These are phyloP conservation scores for Drosophila lacteicornis DNA, from an alignment of 1,140 invertebrate species.

Conservation along the genomic window DNA sequence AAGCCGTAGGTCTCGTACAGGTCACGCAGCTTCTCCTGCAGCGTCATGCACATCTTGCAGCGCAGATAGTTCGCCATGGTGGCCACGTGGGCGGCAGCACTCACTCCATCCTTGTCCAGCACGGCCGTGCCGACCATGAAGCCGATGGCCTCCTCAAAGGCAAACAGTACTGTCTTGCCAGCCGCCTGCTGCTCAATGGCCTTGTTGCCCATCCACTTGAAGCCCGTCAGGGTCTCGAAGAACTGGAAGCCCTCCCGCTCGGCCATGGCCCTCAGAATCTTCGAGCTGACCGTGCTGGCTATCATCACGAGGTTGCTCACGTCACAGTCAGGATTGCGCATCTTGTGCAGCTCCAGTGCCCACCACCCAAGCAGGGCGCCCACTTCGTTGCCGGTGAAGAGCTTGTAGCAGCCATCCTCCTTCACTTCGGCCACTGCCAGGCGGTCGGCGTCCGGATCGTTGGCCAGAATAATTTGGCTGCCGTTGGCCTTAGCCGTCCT, in stretches of 20 bases:
- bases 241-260: conserved; percentile 93
- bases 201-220: conserved; percentile 99
- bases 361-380: conserved; percentile 98
- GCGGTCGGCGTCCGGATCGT: conserved; percentile 99
- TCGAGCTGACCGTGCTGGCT: conserved; percentile 98
- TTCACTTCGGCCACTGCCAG: conserved; percentile 95
- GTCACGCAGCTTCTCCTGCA: conserved; percentile 91
- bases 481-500: conserved; percentile 91
- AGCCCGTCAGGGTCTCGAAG: conserved; percentile 98
- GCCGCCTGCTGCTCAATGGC: conserved; percentile 89
- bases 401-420: conserved; percentile 90
- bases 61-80: conserved; percentile 92
- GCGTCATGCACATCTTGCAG: conserved; percentile 87
- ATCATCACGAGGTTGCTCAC: conserved; percentile 91
- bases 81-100: conserved; percentile 91
- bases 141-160: conserved; percentile 97
- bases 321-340: conserved; percentile 85
- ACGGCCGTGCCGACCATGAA: conserved; percentile 96
- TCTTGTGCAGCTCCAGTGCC: conserved; percentile 89
- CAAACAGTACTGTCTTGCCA: conserved; percentile 94
- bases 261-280: conserved; percentile 95
- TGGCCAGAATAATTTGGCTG: conserved; percentile 94
- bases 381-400: conserved; percentile 98
- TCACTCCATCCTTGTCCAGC: conserved; percentile 98
- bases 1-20: conserved; percentile 95